These are phyloP conservation scores for Scomber colias DNA, from an alignment of 2,113 vertebrate genomes.

Conservation along the genomic window DNA sequence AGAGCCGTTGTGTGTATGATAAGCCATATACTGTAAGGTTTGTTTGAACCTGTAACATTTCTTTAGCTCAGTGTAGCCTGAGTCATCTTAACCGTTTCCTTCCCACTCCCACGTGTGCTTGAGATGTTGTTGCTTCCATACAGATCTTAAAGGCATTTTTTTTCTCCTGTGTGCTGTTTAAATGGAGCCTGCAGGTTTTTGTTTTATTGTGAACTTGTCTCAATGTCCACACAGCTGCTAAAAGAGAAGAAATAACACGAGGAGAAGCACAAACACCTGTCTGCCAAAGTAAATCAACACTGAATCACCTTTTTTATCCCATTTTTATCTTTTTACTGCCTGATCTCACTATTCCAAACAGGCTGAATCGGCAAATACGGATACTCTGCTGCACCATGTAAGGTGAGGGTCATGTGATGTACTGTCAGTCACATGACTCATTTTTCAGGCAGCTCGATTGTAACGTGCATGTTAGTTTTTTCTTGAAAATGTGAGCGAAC, in stretches of 20 bases:
- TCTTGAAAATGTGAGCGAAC: background rate
- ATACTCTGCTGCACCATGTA: no score
- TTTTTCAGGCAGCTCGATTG: no score
- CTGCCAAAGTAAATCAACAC: conserved; percentile 6
- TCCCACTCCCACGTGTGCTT: background rate
- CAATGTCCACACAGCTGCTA: conserved; percentile 7
- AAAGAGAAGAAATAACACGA: background rate
- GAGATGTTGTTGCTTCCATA: background rate
- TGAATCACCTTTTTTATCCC: background rate
- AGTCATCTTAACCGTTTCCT: background rate
- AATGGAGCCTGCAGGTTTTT: background rate
- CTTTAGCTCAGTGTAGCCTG: conserved; percentile 22
- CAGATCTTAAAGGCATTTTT: conserved; percentile 1
- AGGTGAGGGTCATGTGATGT: no score
- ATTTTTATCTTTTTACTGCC: background rate
- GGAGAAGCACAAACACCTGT: no score
- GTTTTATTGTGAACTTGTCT: background rate
- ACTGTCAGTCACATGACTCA: no score
- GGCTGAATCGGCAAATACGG: no score
- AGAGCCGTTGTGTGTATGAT: background rate
- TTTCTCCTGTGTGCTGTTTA: background rate
- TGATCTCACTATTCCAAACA: no score
- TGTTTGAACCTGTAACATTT: background rate
- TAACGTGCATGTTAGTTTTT: no score
- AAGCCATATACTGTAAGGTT: background rate